Evolutionary conservation across 2,888 invertebrate species (phyloP), one percentile per base, ranked within the genome.

Genomic region (Dasysyrphus albostriatus): DNA sequence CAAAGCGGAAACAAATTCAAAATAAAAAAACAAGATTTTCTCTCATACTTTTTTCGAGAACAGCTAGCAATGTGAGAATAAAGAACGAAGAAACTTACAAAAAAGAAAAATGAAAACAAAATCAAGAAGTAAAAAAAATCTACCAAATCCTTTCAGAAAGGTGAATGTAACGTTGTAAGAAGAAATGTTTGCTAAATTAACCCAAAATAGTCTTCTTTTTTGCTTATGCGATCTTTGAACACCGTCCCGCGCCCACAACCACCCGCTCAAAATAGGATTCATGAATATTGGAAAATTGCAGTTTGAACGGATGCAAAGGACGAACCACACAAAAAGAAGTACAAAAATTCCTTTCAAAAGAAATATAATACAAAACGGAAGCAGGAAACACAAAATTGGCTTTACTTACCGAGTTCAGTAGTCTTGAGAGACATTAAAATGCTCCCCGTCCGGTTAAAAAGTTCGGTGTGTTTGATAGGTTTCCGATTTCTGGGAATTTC

Each of bases 141-240:
- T 39, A 32, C 24, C 14, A 49, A 85, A 73, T 72, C 54, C 51
- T 81, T 85, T 70, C 14, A 65, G 56, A 84, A 82, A 78, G 77
- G 85, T 81, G 73, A 81, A 78, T 74, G 82, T 85, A 77, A 65
- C 63, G 49, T 73, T 44, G 63, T 42, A 47, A 59, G 54, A 74
- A 51, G 74, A 73, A 44, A 77, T 85, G 77, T 85, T 85, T 85
- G 85, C 82, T 85, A 85, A 85, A 85, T 85, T 85, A 85, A 85
- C 85, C 74, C 70, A 63, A 82, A 73, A 85, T 77, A 56, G 24
- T 69, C 72, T 51, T 70, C 58, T 32, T 75, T 70, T 59, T 76
- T 69, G n/a, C 56, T 34, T 51, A 34, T 42, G 24, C 19, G 24
- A 16, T 32, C 16, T 58, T n/a, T 16, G 29, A 29, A 32, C 14